Evolutionary conservation across 1,140 invertebrate genomes (phyloP).

Genomic region (Delia radicum): DNA sequence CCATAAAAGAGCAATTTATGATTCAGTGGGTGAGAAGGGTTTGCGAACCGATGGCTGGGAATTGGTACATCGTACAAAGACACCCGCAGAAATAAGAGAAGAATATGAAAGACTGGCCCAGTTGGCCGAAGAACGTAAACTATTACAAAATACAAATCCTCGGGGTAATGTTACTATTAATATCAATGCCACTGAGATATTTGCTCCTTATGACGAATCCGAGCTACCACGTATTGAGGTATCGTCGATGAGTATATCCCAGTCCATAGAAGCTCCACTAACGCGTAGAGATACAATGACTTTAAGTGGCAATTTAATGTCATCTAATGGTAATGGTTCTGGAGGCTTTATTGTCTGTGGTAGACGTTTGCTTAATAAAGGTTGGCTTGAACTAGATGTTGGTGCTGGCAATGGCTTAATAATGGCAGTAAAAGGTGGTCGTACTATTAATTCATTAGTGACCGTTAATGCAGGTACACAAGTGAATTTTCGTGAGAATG

Average conservation of each 20-base stretch:
- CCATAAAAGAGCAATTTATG: constrained; percentile 59
- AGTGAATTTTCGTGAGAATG: constrained; percentile 70
- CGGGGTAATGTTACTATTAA: constrained; percentile 82
- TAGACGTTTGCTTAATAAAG: constrained; percentile 74
- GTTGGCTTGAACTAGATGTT: constrained; percentile 80
- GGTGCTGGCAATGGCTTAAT: constrained; percentile 78
- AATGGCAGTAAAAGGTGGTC: constrained; percentile 66
- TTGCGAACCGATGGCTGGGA: constrained; percentile 91
- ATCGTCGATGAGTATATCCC: constrained; percentile 85
- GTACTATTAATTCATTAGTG: constrained; percentile 39
- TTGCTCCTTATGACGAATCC: constrained; percentile 77
- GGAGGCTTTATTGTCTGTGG: constrained; percentile 72
- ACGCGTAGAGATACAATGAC: constrained; percentile 80
- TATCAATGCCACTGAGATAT: constrained; percentile 91
- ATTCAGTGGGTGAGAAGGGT: constrained; percentile 65
- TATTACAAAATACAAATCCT: constrained; percentile 88
- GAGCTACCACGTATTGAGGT: constrained; percentile 81
- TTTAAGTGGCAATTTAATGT: constrained; percentile 76
- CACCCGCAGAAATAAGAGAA: constrained; percentile 89
- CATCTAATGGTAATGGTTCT: constrained; percentile 82
- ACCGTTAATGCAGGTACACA: constrained; percentile 66
- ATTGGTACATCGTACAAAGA: constrained; percentile 83
- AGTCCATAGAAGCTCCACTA: constrained; percentile 90
- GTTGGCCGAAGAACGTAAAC: constrained; percentile 71
- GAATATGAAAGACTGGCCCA: constrained; percentile 85